Evolutionary conservation across 2,113 vertebrate genomes (phyloP).

Genomic region (Physeter macrocephalus): DNA sequence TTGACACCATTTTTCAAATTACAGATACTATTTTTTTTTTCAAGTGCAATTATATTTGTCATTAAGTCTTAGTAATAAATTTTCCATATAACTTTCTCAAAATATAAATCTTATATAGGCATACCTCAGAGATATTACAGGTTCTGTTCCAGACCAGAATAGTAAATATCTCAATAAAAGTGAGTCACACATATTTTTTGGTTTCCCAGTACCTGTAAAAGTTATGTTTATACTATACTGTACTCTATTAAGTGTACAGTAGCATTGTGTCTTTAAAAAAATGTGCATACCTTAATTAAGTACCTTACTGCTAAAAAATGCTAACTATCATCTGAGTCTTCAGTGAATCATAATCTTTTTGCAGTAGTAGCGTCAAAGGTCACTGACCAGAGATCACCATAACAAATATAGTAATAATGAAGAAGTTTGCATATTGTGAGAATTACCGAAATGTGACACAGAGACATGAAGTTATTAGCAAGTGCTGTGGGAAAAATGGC

Average conservation of each 20-base stretch:
- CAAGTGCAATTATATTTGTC: not conserved
- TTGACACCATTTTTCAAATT: conserved; percentile 3
- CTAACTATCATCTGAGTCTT: not conserved
- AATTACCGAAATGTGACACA: not conserved
- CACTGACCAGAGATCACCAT: not conserved
- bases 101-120: not conserved
- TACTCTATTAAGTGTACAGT: not conserved
- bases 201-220: not conserved
- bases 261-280: not conserved
- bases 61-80: not conserved
- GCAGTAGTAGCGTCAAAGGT: not conserved
- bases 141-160: not conserved
- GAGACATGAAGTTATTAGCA: not conserved
- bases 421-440: not conserved
- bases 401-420: not conserved
- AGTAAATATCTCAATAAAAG: not conserved
- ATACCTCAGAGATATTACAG: not conserved
- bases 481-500: not conserved
- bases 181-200: not conserved
- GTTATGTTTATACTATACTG: not conserved
- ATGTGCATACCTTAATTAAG: not conserved
- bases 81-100: not conserved
- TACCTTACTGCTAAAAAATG: not conserved
- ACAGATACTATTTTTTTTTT: not conserved
- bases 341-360: not conserved